Base-by-base conservation (phyloP, 2,113 vertebrate genomes). In the Stictonetta naevosa region DNA sequence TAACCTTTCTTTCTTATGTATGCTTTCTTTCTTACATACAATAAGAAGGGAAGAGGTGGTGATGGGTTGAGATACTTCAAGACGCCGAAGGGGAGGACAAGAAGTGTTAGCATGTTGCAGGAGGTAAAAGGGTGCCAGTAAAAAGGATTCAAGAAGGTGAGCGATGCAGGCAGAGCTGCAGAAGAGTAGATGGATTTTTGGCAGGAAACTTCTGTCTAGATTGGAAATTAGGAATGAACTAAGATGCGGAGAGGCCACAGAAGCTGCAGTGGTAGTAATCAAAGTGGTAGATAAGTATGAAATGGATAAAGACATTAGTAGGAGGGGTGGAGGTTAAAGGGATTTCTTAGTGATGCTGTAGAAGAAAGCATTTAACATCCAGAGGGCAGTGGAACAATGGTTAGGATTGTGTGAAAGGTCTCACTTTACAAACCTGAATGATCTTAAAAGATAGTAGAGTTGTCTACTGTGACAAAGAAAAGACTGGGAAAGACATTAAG, bases 41-140 rank as follows among this genome's bases (percentile, higher is more conserved):
- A 25, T 25, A 74, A 66, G 50, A 3, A 52, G 82, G 72, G 71
- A 73, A 90, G 90, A 95, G 75, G 44, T 93, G 93, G 50, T 63
- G 72, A 38, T 91, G 82, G 28, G 36, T 16, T 83, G 53, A 89
- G 74, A 33, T 77, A 63, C 42, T 88, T 46, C 46, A 71, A 56
- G 87, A 66, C 20, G 6, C 12, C 33, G 29, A 46, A 72, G 81
- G 17, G 58, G 23, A 92, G 53, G 44, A 22, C 42, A 83, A 18
- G 59, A 63, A 10, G 44, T 10, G 42, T 80, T 86, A 74, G 59
- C 8, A 1, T 33, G 10, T 36, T 86, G 22, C 78, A 80, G 68
- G 82, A 90, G 85, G 59, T 80, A 33, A 91, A 94, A 86, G 53
- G 59, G 64, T 1, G 2, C 42, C 52, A 33, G 31, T 5, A 13